phyloP scores from a whole-genome alignment of 2,113 vertebrate species.

The Cottus gobio region DNA sequence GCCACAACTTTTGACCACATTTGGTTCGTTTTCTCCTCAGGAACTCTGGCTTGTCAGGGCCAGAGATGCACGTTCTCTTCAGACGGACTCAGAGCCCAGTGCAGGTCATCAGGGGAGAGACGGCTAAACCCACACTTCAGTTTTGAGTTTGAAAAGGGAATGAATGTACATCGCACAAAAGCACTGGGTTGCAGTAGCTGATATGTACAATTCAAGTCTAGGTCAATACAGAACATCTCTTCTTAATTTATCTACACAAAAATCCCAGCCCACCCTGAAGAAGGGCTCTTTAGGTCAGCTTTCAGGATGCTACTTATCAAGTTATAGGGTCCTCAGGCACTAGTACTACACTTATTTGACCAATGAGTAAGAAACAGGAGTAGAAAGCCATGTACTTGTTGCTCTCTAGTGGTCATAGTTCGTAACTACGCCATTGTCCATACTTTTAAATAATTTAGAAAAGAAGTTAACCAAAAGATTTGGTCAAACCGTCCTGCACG shows the following conservation, averaged over 20 bases:
- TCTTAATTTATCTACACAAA: background rate
- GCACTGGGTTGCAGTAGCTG: background rate
- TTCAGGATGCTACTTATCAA: background rate
- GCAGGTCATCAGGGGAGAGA: constrained; percentile 63
- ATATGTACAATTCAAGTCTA: background rate
- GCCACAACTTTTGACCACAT: rapidly evolving
- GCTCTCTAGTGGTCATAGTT: background rate
- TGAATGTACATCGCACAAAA: background rate
- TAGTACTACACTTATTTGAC: background rate
- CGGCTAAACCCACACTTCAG: background rate
- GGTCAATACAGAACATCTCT: background rate
- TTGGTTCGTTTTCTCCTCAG: constrained; percentile 51
- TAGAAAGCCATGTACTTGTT: background rate
- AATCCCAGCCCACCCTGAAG: background rate
- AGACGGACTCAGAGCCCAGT: constrained; percentile 66
- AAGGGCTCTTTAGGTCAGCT: background rate
- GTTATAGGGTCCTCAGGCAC: background rate
- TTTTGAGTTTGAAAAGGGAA: background rate
- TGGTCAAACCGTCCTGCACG: no score
- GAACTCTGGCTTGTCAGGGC: constrained; percentile 66
- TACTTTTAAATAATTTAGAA: no score
- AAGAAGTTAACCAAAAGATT: no score
- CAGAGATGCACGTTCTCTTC: constrained; percentile 60
- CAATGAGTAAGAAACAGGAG: no score
- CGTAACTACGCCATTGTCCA: background rate